Percentiles rank a stretch among this genome's conserved stretches.
These are phyloP conservation scores for Meriones unguiculatus DNA, from an alignment of 2,113 vertebrate species.

Conservation along the genomic window DNA sequence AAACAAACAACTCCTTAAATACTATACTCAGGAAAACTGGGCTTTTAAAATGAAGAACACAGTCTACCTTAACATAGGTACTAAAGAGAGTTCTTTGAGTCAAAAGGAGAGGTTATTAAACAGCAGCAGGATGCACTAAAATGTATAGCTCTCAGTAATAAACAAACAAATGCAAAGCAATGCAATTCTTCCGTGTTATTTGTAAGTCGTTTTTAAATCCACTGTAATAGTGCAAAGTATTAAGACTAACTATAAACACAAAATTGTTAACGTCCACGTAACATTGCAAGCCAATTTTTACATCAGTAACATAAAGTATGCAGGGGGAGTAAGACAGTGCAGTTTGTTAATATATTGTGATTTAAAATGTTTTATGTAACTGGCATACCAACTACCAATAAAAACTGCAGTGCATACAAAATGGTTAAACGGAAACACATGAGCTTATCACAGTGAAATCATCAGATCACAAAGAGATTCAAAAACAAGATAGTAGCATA, in stretches of 20 bases:
- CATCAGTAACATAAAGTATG: neutral
- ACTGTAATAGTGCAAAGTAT: neutral
- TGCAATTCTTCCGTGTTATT: neutral
- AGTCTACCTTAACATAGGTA: neutral
- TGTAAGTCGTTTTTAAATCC: neutral
- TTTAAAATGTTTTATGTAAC: neutral
- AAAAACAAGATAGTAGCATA: neutral
- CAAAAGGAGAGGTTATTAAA: neutral
- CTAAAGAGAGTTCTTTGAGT: neutral
- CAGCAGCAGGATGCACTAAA: neutral
- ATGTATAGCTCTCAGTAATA: neutral
- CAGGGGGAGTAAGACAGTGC: neutral
- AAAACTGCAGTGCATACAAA: neutral
- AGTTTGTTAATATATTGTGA: neutral
- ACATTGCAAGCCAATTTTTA: neutral
- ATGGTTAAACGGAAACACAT: neutral
- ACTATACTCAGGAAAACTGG: neutral
- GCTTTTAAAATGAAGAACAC: neutral
- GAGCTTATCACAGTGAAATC: neutral
- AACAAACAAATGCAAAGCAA: neutral
- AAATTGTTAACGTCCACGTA: neutral
- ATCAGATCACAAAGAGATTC: neutral
- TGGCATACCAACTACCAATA: neutral
- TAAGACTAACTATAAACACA: neutral
- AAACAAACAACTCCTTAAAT: neutral